Conservation (phyloP, 2,888 invertebrate species). For the Mythimna lalbum region DNA sequence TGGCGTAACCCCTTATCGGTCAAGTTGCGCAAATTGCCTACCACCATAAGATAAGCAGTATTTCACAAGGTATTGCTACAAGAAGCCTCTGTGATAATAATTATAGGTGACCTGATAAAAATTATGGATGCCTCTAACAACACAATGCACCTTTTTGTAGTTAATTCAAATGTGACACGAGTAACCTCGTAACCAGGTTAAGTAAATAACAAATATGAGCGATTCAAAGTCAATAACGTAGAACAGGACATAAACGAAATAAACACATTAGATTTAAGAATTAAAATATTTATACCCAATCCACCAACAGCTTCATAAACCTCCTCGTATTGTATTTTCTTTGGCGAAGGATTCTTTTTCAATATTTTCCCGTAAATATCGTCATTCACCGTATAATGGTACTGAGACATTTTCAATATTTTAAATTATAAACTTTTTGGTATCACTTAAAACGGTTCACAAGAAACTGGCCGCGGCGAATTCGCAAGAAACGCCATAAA, state of each 20-base stretch:
- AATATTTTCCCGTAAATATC: constrained; percentile 87
- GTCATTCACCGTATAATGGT: constrained; percentile 87
- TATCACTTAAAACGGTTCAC: constrained; percentile 70
- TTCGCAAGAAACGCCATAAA: constrained; percentile 75
- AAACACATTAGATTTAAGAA: constrained; percentile 6
- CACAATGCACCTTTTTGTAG: constrained; percentile 32
- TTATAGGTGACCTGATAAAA: constrained; percentile 44
- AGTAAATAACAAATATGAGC: constrained; percentile 33
- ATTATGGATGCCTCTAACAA: constrained; percentile 28
- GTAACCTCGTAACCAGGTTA: constrained; percentile 38
- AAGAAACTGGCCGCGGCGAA: constrained; percentile 76
- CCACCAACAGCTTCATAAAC: constrained; percentile 85
- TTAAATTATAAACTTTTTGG: constrained; percentile 60
- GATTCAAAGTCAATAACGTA: constrained; percentile 42
- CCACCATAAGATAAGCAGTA: constrained; percentile 68
- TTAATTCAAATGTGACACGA: constrained; percentile 28
- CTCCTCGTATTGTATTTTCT: constrained; percentile 82
- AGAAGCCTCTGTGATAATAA: constrained; percentile 41
- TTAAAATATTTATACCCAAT: constrained; percentile 76
- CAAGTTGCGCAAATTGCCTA: constrained; percentile 57
- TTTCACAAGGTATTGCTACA: constrained; percentile 58
- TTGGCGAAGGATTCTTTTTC: constrained; percentile 76
- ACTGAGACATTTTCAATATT: constrained; percentile 75
- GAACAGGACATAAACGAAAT: constrained; percentile 12
- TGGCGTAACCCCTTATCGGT: constrained; percentile 66